Conservation (phyloP, 1,140 invertebrate species). For the Cyphomyrmex costatus region DNA sequence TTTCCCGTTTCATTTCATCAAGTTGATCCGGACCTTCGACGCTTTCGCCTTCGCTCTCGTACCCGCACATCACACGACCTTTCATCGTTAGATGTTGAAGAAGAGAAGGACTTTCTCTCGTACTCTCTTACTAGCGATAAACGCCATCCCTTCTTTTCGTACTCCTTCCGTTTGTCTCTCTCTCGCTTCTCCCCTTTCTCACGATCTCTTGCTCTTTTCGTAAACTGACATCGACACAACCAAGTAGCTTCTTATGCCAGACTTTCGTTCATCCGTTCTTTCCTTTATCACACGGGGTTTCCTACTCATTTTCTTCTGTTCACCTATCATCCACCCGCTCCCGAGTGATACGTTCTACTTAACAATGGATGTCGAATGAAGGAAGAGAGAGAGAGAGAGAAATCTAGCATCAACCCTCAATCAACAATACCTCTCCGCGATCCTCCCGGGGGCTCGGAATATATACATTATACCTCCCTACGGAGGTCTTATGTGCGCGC, state of each 20-base stretch:
- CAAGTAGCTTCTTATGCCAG: constrained; percentile 57
- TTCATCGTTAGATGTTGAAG: constrained; percentile 26
- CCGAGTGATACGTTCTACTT: constrained; percentile 62
- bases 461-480: constrained; percentile 67
- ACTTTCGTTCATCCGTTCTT: constrained; percentile 17
- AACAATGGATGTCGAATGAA: constrained; percentile 74
- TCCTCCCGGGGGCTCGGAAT: constrained; percentile 27
- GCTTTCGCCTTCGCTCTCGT: constrained; percentile 54
- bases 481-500: constrained; percentile 45
- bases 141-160: background rate
- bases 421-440: constrained; percentile 74
- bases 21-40: constrained; percentile 73
- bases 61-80: constrained; percentile 39
- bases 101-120: constrained; percentile 21
- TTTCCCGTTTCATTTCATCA: constrained; percentile 79
- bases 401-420: constrained; percentile 70
- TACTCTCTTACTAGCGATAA: constrained; percentile 1
- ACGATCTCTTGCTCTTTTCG: constrained; percentile 44
- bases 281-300: constrained; percentile 40
- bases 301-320: constrained; percentile 55
- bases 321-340: constrained; percentile 38
- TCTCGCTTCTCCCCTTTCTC: constrained; percentile 26
- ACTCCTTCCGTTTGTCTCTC: background rate
- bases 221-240: constrained; percentile 53
- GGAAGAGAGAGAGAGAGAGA: constrained; percentile 2